Conservation (phyloP, 1,140 invertebrate genomes). For the Eubasilissa regina region DNA sequence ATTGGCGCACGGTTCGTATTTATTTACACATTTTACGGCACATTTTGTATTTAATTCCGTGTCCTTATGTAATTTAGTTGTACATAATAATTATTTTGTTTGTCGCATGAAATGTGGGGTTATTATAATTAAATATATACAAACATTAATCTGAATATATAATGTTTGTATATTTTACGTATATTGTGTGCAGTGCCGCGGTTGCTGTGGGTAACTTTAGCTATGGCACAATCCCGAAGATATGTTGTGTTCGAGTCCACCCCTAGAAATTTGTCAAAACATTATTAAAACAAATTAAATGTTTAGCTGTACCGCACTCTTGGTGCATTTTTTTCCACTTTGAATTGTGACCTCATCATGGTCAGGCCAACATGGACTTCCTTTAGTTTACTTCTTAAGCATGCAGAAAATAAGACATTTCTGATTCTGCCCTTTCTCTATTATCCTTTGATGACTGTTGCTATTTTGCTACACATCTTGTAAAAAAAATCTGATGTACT, state of each 20-base stretch:
- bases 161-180: conserved; percentile 6
- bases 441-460: too few relatives aligned
- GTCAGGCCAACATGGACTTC: too few relatives aligned
- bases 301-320: conserved; percentile 8
- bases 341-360: too few relatives aligned
- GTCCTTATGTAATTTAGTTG: conserved; percentile 32
- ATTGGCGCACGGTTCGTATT: conserved; percentile 14
- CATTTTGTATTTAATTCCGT: conserved; percentile 23
- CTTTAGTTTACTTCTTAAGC: too few relatives aligned
- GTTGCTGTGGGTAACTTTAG: conserved; percentile 31
- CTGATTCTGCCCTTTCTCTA: too few relatives aligned
- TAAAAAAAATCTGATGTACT: too few relatives aligned
- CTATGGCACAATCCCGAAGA: conserved; percentile 25
- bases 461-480: too few relatives aligned
- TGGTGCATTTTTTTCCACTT: neutral
- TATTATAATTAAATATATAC: conserved; percentile 7
- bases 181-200: conserved; percentile 1
- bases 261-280: conserved; percentile 7
- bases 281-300: conserved; percentile 1
- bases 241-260: neutral
- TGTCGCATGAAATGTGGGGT: conserved; percentile 17
- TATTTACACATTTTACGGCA: conserved; percentile 16
- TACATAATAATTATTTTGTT: conserved; percentile 12
- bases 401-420: too few relatives aligned
- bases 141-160: conserved; percentile 25